Evolutionary conservation across 2,888 invertebrate species (phyloP).

Genomic region (Nasonia oneida): DNA sequence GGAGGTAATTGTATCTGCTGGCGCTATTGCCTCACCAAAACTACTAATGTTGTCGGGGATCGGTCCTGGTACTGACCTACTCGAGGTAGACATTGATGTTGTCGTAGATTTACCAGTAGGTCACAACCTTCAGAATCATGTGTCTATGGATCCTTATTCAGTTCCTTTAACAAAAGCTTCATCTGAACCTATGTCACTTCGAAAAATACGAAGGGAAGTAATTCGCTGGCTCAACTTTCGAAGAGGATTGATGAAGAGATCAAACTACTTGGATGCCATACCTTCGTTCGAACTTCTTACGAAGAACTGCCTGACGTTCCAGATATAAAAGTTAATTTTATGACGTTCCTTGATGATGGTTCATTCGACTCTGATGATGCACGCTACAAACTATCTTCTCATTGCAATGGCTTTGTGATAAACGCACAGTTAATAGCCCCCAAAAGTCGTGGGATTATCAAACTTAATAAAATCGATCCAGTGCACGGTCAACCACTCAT

Average conservation of each 20-base stretch:
- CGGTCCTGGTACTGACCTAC: constrained; percentile 77
- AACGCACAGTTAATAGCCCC: constrained; percentile 84
- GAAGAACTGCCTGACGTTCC: constrained; percentile 80
- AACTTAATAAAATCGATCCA: constrained; percentile 81
- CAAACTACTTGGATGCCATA: constrained; percentile 83
- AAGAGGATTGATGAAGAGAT: constrained; percentile 81
- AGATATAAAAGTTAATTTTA: constrained; percentile 78
- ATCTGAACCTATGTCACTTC: background rate
- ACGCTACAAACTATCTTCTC: constrained; percentile 81
- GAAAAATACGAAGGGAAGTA: too few species aligned
- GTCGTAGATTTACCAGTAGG: constrained; percentile 78
- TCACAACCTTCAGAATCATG: constrained; percentile 80
- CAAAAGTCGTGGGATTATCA: constrained; percentile 83
- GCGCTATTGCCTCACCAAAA: constrained; percentile 80
- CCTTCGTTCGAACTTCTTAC: constrained; percentile 82
- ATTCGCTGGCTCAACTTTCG: constrained; percentile 65
- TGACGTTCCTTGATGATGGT: too few species aligned
- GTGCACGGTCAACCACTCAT: too few species aligned
- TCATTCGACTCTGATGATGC: constrained; percentile 67
- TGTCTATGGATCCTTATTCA: constrained; percentile 75
- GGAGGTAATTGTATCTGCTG: constrained; percentile 80
- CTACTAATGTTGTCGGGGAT: constrained; percentile 81
- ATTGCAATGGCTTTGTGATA: constrained; percentile 83
- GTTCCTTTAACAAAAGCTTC: constrained; percentile 68
- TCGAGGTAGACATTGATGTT: constrained; percentile 74